Evolutionary conservation across 2,797 vertebrate species (phyloP).

Genomic region (Xiphorhynchus erythropygius): DNA sequence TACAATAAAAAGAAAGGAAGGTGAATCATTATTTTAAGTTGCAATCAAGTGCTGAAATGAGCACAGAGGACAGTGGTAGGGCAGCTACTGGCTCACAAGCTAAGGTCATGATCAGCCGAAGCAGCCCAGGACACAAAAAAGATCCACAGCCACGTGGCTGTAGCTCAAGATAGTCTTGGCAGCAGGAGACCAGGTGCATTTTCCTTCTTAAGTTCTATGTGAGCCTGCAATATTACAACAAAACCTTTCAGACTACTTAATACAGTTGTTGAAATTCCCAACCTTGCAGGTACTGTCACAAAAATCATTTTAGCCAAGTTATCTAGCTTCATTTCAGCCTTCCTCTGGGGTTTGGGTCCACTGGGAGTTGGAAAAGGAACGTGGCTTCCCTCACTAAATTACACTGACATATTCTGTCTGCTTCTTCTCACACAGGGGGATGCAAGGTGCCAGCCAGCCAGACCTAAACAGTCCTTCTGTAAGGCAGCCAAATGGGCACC

Average conservation of each 20-base stretch:
- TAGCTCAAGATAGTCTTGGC: neutral
- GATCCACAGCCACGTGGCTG: rapidly evolving
- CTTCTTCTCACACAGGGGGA: neutral
- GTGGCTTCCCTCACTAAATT: neutral
- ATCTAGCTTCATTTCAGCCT: neutral
- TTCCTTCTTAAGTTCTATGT: neutral
- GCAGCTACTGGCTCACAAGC: neutral
- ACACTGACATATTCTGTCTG: neutral
- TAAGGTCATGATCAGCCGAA: rapidly evolving
- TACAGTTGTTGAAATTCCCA: neutral
- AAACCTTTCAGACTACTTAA: neutral
- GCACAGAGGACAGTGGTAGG: neutral
- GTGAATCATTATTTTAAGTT: neutral
- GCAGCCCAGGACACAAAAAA: neutral
- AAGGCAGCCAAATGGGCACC: neutral
- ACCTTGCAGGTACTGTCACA: neutral
- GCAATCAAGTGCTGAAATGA: neutral
- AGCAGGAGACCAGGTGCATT: neutral
- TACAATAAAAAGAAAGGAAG: neutral
- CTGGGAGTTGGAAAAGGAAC: neutral
- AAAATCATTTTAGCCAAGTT: neutral
- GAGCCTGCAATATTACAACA: neutral
- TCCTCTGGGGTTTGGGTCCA: neutral
- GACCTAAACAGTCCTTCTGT: neutral
- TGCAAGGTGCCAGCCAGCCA: neutral